Base-by-base conservation (phyloP, 2,797 vertebrate species). In the Pipistrellus kuhlii region DNA sequence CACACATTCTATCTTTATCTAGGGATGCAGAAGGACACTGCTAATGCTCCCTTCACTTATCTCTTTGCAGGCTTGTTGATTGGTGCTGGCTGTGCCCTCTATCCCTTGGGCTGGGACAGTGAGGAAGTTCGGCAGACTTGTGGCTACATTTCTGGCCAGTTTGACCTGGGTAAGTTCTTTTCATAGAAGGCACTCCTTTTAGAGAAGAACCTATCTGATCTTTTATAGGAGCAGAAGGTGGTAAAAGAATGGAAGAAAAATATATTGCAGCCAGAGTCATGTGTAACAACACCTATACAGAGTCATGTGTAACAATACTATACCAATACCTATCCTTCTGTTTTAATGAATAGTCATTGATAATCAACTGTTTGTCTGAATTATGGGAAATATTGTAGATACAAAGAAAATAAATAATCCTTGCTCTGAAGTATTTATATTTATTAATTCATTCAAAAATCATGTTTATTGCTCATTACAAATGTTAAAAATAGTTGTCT, bases 51-150 rank as follows among this genome's bases (percentile, higher is more conserved):
- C 89, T 97, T 88, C 20, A 88, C 94, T 92, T 95, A 8, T 97
- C 38, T 95, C 85, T 23, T 0, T 66, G 15, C 98, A 99, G 99
- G 99, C 93, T 98, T 99, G 97, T 98, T 99, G 96, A 99, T 99
- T 0, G 99, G 99, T 44, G 99, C 99, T 7, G 99, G 99, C 90
- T 99, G 99, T 76, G 99, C 99, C 3, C 99, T 99, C 93, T 99
- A 99, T 95, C 99, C 99, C 6, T 97, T 99, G 98, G 99, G 99
- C 95, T 99, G 99, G 99, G 99, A 99, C 98, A 99, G 99, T 59
- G 99, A 99, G 98, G 99, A 99, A 97, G 99, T 99, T 73, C 98
- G 98, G 89, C 99, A 99, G 98, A 99, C 99, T 75, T 99, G 99
- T 98, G 99, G 98, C 96, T 99, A 99, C 98, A 97, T 98, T 97